Base-by-base conservation (phyloP, 1,140 invertebrate species). In the Zelostemma sp. region DNA sequence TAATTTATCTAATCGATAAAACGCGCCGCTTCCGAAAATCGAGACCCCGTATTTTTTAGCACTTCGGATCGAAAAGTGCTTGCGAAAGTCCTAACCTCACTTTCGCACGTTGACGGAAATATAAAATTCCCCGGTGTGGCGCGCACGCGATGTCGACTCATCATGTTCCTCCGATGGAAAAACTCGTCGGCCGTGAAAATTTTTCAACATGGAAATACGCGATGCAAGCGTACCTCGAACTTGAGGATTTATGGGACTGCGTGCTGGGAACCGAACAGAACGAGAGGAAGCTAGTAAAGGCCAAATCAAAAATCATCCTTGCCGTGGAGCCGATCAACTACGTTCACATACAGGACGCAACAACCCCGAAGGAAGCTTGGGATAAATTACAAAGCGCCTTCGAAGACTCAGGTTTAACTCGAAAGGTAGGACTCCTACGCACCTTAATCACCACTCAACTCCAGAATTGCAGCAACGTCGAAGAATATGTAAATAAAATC, bases 401-500 rank as follows among this genome's bases (percentile, higher is more conserved):
- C 49, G 74, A 83, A 21, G 79, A 83, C 60, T 75, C 72, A 6
- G 81, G 77, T 46, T 41, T 83, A 1, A 71, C 72, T n/a, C 56
- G 80, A 59, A 77, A 68, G 74, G 79, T 83, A 11, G 66, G 72
- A 11, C 65, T 83, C 17, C 41, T 84, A n/a, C 35, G 58, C 35
- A 71, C 61, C 35, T 15, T 80, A 19, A 72, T 76, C 2, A 78
- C 68, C 0, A 79, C 75, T 0, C 28, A 50, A 40, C 46, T 81
- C 12, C 63, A 78, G 49, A 73, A 73, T 14, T 76, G 72, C 33
- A 1, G 57, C 1, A 69, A 35, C 33, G 50, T 84, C 6, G 72
- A 80, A 25, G 71, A 79, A 31, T 81, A 81, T 72, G 76, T 78
- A 38, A 76, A 76, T 56, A 73, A 64, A 72, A 78, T 66, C 48